These are phyloP conservation scores for Sphaerophoria rueppellii DNA, from an alignment of 2,888 invertebrate genomes.

Conservation along the genomic window DNA sequence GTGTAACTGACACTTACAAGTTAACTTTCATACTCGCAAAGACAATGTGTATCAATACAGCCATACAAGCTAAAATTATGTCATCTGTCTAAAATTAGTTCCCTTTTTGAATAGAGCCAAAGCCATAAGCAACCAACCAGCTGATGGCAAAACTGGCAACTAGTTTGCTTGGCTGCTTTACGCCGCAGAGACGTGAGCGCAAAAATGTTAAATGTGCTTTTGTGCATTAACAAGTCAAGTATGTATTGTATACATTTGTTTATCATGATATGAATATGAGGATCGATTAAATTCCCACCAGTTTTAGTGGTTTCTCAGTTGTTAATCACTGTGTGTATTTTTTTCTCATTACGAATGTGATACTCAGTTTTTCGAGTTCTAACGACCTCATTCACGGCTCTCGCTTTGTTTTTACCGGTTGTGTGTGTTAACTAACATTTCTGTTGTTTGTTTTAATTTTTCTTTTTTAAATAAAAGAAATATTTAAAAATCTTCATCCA, in stretches of 20 bases:
- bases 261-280: constrained; percentile 19
- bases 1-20: constrained; percentile 50
- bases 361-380: not conserved
- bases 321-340: constrained; percentile 39
- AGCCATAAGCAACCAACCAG: not conserved
- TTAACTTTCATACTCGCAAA: not conserved
- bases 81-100: constrained; percentile 70
- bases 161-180: constrained; percentile 38
- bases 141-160: constrained; percentile 22
- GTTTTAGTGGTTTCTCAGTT: not conserved
- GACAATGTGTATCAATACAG: constrained; percentile 16
- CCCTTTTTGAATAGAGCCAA: not conserved
- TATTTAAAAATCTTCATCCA: constrained; percentile 12
- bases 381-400: constrained; percentile 28
- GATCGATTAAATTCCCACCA: constrained; percentile 46
- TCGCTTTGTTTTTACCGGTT: constrained; percentile 35
- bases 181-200: not conserved
- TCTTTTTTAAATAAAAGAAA: constrained; percentile 32
- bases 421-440: constrained; percentile 31
- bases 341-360: not conserved
- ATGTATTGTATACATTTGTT: no score
- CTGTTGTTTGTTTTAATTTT: constrained; percentile 49
- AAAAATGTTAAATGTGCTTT: constrained; percentile 26
- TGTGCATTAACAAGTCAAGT: constrained; percentile 6
- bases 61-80: constrained; percentile 54